phyloP scores from a whole-genome alignment of 2,113 vertebrate species.

The Excalfactoria chinensis region DNA sequence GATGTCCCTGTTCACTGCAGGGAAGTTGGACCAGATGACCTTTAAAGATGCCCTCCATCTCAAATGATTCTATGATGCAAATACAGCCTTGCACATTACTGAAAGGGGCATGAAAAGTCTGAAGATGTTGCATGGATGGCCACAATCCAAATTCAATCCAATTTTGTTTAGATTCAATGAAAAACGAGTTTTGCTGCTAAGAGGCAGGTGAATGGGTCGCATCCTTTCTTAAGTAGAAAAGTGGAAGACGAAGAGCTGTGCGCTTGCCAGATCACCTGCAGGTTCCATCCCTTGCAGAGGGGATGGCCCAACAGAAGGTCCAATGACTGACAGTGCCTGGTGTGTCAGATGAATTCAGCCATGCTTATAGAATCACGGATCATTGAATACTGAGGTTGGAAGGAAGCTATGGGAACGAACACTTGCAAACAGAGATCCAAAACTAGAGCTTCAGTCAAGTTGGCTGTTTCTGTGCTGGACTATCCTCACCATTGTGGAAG shows the following conservation, averaged over 20 bases:
- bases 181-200: background rate
- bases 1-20: no score
- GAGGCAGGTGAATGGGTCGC: background rate
- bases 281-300: background rate
- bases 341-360: no score
- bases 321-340: background rate
- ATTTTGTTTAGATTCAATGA: background rate
- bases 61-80: background rate
- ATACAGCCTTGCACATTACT: accelerated
- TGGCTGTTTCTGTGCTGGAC: background rate
- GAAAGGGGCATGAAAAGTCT: background rate
- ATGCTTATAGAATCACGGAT: no score
- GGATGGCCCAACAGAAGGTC: background rate
- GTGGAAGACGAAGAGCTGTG: background rate
- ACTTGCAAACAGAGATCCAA: background rate
- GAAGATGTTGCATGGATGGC: background rate
- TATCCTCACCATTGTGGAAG: accelerated
- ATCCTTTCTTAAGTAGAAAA: no score
- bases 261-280: background rate
- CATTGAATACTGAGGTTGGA: no score
- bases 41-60: no score
- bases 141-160: background rate
- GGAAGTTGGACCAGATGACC: no score
- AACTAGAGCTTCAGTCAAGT: background rate
- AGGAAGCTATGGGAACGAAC: background rate